Conservation (phyloP, 2,797 vertebrate species). For the Crocidura indochinensis region DNA sequence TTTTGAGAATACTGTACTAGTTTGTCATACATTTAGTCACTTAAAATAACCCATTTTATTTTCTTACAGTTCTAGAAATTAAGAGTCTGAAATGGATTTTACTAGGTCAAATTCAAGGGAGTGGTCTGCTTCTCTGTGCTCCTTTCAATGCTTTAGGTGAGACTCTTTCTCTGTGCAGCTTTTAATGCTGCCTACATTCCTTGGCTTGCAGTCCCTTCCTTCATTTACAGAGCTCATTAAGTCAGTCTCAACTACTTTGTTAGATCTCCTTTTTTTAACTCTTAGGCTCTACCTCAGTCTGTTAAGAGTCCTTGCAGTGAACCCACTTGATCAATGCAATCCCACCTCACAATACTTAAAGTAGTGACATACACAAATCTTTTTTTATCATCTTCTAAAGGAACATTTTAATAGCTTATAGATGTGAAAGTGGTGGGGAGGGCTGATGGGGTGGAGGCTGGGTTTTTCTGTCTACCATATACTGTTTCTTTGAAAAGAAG, state of each 20-base stretch:
- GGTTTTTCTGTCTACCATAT: neutral
- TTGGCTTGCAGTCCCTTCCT: neutral
- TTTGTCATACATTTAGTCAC: neutral
- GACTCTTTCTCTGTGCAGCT: neutral
- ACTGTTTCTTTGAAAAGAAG: neutral
- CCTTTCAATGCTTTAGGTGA: neutral
- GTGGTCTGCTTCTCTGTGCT: neutral
- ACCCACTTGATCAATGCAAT: neutral
- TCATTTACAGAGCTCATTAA: neutral
- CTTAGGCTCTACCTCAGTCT: neutral
- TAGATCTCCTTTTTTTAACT: neutral
- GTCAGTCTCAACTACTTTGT: neutral
- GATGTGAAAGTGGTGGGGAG: neutral
- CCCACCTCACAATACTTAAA: constrained; percentile 19
- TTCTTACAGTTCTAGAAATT: neutral
- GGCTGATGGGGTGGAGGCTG: no score
- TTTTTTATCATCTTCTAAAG: neutral
- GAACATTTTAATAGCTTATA: neutral
- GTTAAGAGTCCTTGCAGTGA: neutral
- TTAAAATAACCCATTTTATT: neutral
- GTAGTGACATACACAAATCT: neutral
- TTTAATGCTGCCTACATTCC: neutral
- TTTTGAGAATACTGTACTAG: neutral
- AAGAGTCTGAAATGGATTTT: constrained; percentile 3
- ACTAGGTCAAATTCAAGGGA: neutral